Evolutionary conservation across 30 jellyfish, hydroid and myxozoan species (phyloP), one percentile per base, ranked within the genome.

Genomic region (Morbakka virulenta): DNA sequence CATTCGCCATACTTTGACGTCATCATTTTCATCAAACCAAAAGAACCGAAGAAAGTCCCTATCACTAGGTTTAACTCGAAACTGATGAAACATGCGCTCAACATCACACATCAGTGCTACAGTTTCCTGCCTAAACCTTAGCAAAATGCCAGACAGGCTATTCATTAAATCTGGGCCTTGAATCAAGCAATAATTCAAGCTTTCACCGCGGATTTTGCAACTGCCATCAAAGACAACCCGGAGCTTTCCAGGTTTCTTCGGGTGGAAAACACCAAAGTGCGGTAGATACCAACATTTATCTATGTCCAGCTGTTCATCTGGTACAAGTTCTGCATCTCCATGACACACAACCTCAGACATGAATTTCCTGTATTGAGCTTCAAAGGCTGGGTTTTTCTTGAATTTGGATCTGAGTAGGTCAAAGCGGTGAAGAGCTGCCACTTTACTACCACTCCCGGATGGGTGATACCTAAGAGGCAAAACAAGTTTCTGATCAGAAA

Each of bases 211-310:
- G 28, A 13, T 13, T 13, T 50, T 29, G 24, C 53, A 51, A 2
- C 79, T 51, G 12, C 74, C 25, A 32, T 72, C 84, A 26, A 72
- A 49, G 22, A 72, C 84, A 13, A 72, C 31, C 30, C 84, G 23
- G 57, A 72, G 28, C 63, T 29, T 72, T 23, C 32, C 79, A 20
- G 84, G 84, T 32, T 75, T 75, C 28, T 75, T 75, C 30, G 87
- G 87, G 67, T 72, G 25, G 80, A 20, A 2, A 2, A 72, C 84
- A 21, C 29, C 74, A 32, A 41, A 79, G 29, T 72, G 84, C 28
- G 84, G 84, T 4, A 72, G 4, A 27, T 72, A 72, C 84, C 84
- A 72, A n/a, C n/a, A n/a, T n/a, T n/a, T n/a, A n/a, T n/a, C n/a
- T n/a, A n/a, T n/a, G n/a, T n/a, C n/a, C n/a, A n/a, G n/a, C n/a